Evolutionary conservation across 2,113 vertebrate genomes (phyloP), one percentile per base, ranked within the genome.

Genomic region (Mystacornis crossleyi): DNA sequence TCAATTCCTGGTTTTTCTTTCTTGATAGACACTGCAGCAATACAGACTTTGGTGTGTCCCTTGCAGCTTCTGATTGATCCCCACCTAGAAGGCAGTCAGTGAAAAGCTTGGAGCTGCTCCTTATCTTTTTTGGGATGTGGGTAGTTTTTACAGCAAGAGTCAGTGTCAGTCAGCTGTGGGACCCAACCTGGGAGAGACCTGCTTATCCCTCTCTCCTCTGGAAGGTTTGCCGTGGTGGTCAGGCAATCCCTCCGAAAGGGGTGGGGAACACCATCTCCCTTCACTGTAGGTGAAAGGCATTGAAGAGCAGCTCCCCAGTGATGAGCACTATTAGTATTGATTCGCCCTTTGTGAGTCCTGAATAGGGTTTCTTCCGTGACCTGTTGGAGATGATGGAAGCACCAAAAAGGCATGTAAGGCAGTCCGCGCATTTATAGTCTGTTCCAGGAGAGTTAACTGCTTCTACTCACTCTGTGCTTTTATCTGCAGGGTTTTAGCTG

Each of bases 271-370:
- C 10, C 20, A 36, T 38, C n/a, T 75, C 11, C 28, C 25, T 50
- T 53, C 14, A 1, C 47, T 62, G 13, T 11, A 26, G 65, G 24
- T 55, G 70, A 69, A 43, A 64, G 20, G 21, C 64, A 2, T 19
- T n/a, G 38, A 50, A 64, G 60, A 69, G 58, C 54, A 83, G 36
- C 28, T 80, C 40, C 48, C 42, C 2, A 4, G n/a, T 23, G 31
- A 40, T 20, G 16, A 73, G 23, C 48, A 10, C 8, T 67, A 0
- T 8, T 62, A 1, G 17, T 62, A 0, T 10, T 65, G 33, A 24
- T 34, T 64, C 54, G 45, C 47, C 15, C 21, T 51, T 36, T 51
- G 14, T 4, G 2, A 65, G n/a, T 43, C n/a, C 33, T 88, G 16
- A n/a, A 2, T 5, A 29, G 31, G 7, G 18, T 86, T 72, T 92